These are phyloP conservation scores for Lagorchestes hirsutus DNA, from an alignment of 2,797 vertebrate species.

Conservation along the genomic window DNA sequence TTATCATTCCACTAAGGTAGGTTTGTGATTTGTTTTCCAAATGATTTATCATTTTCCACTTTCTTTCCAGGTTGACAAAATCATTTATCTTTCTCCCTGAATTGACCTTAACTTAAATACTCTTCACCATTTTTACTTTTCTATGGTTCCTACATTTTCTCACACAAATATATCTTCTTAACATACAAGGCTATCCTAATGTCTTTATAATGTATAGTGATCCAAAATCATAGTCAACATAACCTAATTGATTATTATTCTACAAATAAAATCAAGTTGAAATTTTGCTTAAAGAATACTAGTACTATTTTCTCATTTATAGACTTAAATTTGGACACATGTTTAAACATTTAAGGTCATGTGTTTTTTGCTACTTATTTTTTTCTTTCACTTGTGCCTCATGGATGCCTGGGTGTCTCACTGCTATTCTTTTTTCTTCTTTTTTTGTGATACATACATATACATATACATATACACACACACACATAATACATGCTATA, in stretches of 20 bases:
- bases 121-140: too few relatives aligned
- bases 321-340: background rate
- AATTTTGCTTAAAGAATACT: background rate
- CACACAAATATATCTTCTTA: too few relatives aligned
- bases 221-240: background rate
- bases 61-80: too few relatives aligned
- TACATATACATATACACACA: too few relatives aligned
- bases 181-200: background rate
- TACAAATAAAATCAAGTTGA: background rate
- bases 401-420: background rate
- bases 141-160: too few relatives aligned
- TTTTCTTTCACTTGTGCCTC: background rate
- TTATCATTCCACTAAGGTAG: too few relatives aligned
- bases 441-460: background rate
- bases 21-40: too few relatives aligned
- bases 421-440: background rate
- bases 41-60: too few relatives aligned
- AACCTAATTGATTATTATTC: background rate
- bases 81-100: too few relatives aligned
- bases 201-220: background rate
- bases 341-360: background rate
- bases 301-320: background rate
- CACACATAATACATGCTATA: too few relatives aligned
- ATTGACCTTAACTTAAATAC: too few relatives aligned
- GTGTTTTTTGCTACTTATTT: background rate